Conservation (phyloP, 2,797 vertebrate species). For the Champsocephalus gunnari region DNA sequence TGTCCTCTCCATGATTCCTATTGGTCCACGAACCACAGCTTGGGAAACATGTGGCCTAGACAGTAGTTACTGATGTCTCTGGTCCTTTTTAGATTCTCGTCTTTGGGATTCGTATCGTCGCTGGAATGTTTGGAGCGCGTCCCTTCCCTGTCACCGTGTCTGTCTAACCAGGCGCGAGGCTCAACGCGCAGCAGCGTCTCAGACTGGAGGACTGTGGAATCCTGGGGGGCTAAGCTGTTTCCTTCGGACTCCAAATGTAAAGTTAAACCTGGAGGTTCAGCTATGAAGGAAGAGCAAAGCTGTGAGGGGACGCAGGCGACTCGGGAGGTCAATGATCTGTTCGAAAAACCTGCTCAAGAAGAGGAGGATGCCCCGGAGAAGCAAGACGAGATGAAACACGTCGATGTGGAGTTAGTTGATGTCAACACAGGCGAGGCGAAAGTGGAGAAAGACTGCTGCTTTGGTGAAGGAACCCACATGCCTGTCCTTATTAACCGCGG, state of each 20-base stretch:
- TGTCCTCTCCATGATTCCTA: neutral
- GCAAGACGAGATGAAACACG: constrained; percentile 71
- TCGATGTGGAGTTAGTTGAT: constrained; percentile 72
- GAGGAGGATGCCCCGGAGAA: constrained; percentile 29
- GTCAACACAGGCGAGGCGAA: constrained; percentile 31
- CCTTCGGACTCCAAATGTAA: constrained; percentile 26
- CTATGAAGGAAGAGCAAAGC: constrained; percentile 60
- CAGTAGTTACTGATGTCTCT: constrained; percentile 59
- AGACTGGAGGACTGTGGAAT: constrained; percentile 29
- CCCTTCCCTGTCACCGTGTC: constrained; percentile 55
- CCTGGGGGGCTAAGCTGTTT: constrained; percentile 45
- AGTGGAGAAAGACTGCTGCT: constrained; percentile 46
- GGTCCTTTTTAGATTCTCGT: constrained; percentile 62
- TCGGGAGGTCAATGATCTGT: constrained; percentile 32
- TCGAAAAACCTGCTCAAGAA: constrained; percentile 27
- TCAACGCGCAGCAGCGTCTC: constrained; percentile 36
- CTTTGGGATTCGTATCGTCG: constrained; percentile 51
- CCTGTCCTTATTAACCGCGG: constrained; percentile 35
- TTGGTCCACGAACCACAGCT: constrained; percentile 29
- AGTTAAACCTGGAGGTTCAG: constrained; percentile 16
- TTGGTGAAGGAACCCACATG: constrained; percentile 51
- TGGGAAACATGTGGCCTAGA: constrained; percentile 55
- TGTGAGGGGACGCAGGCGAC: constrained; percentile 47
- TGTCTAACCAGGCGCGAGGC: constrained; percentile 27
- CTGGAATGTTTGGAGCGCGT: constrained; percentile 68